A percentile compares a stretch with the other conserved stretches of the same genome.
Conservation (phyloP, 2,113 vertebrate species). For the Chlamydotis undulata region DNA sequence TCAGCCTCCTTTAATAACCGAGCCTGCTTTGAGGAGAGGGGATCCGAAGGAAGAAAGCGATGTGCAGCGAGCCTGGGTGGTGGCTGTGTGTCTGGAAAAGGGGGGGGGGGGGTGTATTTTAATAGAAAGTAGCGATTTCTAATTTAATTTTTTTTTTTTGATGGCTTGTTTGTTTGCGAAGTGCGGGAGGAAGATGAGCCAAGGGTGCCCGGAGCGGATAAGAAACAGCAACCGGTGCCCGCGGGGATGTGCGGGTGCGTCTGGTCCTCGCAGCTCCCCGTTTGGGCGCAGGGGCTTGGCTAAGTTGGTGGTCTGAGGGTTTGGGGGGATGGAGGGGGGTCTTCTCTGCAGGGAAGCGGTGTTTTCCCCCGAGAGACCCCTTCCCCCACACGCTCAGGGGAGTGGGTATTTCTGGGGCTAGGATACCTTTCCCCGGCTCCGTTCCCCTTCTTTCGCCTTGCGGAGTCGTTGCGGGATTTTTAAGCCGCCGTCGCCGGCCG, state of each 20-base stretch:
- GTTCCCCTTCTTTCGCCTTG: background rate
- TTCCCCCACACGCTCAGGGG: background rate
- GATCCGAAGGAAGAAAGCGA: conserved; percentile 46
- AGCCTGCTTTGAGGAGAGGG: conserved; percentile 42
- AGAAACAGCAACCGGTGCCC: background rate
- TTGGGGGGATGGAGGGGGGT: background rate
- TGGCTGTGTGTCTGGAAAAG: background rate
- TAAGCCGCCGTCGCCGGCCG: background rate
- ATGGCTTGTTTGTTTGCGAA: background rate
- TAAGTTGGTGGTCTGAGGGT: conserved; percentile 60
- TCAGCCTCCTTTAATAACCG: conserved; percentile 52
- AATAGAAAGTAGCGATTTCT: background rate
- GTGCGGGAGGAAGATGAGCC: background rate
- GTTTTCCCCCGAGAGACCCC: conserved; percentile 12
- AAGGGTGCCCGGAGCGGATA: background rate
- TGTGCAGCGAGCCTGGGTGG: conserved; percentile 22
- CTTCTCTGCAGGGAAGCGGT: conserved; percentile 5
- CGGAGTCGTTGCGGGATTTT: background rate
- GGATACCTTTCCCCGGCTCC: background rate
- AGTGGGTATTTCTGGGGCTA: background rate
- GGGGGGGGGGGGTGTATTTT: background rate
- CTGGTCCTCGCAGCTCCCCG: background rate
- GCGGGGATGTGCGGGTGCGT: background rate
- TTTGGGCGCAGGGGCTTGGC: background rate
- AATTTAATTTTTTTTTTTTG: background rate